Base-by-base conservation (phyloP, 2,797 vertebrate species). In the Girardinus metallicus region DNA sequence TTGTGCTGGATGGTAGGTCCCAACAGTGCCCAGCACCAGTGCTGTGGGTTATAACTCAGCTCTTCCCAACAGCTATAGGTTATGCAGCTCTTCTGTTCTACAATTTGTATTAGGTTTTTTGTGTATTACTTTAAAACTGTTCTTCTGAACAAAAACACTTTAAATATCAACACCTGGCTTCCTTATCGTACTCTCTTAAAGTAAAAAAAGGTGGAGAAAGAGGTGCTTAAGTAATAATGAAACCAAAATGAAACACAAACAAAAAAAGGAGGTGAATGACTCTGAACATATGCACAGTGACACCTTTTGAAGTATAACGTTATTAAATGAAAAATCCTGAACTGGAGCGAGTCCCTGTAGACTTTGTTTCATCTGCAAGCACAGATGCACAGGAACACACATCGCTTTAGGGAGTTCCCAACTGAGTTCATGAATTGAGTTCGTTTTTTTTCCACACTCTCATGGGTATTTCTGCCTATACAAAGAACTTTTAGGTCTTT, bases 331-430 rank as follows among this genome's bases (percentile, higher is more conserved):
- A 81, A 90, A 87, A 83, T 72, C 72, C 81, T 86, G 82, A 91
- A 89, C 80, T 89, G 84, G 86, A 88, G 85, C 89, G 73, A 82
- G 84, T 86, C 88, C 83, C 84, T 18, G 53, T 23, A 62, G 87
- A 88, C 18, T 11, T 47, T 75, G 80, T 12, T 57, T 41, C 53
- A 26, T 66, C 43, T 77, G 46, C 49, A 36, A 21, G 31, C 18
- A 29, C 76, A 51, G 44, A 55, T 43, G 41, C 80, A 74, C 75
- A 57, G 55, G 75, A 18, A 21, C 77, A 71, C 79, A 74, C 36
- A 44, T 43, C 1, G 21, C 70, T 77, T 68, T 36, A 13, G 36
- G 62, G 73, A 64, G 46, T 77, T 78, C 62, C 49, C 57, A n/a
- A 80, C 74, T 29, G 46, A 74, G 68, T 80, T 81, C 3, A 78